Conservation (phyloP, 2,113 vertebrate genomes). For the Corapipo altera region DNA sequence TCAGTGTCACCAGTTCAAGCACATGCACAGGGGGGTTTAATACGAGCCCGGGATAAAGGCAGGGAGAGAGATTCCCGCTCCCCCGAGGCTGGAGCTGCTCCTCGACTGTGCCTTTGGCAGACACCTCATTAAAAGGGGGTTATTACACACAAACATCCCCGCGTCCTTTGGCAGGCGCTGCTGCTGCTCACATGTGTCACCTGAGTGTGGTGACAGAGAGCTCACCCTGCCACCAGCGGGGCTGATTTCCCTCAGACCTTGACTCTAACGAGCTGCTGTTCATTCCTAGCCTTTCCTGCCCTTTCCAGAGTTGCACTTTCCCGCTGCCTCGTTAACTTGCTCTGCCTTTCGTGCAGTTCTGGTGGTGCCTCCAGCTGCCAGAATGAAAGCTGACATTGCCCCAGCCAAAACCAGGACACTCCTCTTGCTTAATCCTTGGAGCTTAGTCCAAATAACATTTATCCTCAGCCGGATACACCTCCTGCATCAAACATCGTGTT, state of each 20-base stretch:
- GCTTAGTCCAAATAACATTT: not conserved
- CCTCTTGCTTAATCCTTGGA: not conserved
- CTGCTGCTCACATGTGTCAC: not conserved
- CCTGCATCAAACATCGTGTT: not conserved
- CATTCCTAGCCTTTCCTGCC: not conserved
- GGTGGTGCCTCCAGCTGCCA: not conserved
- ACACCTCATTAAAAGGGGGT: constrained; percentile 17
- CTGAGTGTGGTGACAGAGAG: not conserved
- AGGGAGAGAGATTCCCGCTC: not conserved
- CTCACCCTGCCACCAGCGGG: not conserved
- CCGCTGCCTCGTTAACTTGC: not conserved
- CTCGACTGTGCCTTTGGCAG: constrained; percentile 14
- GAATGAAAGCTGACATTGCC: not conserved
- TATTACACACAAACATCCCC: not conserved
- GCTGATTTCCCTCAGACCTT: not conserved
- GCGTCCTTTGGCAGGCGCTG: not conserved
- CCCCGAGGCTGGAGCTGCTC: not conserved
- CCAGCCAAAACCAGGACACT: not conserved
- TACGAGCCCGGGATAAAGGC: not conserved
- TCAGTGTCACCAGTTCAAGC: constrained; percentile 41
- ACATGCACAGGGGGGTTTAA: not conserved
- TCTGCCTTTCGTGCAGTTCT: not conserved
- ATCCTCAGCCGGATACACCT: not conserved
- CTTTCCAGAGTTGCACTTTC: not conserved
- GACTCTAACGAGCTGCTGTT: not conserved